phyloP scores from a whole-genome alignment of 2,113 vertebrate species.

The Cavia porcellus region DNA sequence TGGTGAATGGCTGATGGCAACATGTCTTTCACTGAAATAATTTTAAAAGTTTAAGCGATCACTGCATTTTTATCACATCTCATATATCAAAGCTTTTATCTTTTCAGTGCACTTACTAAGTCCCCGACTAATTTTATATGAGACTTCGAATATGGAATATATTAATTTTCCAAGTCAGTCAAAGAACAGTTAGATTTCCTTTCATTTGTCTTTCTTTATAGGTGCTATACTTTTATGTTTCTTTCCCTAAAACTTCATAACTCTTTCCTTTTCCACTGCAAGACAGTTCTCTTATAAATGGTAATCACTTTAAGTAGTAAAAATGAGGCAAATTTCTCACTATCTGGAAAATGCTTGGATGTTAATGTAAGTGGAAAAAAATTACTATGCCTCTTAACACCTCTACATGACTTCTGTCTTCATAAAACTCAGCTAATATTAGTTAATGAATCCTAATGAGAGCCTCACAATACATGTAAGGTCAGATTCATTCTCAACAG shows the following conservation, averaged over 20 bases:
- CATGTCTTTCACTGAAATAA: background rate
- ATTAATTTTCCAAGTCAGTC: background rate
- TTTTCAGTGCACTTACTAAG: background rate
- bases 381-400: constrained; percentile 20
- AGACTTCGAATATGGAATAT: background rate
- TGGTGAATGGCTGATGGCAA: background rate
- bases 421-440: constrained; percentile 63
- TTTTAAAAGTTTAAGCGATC: background rate
- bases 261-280: background rate
- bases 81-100: background rate
- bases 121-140: background rate
- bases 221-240: background rate
- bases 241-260: background rate
- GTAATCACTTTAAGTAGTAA: background rate
- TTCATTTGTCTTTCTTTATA: background rate
- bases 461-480: background rate
- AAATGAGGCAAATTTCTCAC: constrained; percentile 26
- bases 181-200: background rate
- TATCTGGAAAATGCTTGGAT: constrained; percentile 35
- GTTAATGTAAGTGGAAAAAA: constrained; percentile 53
- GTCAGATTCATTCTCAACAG: background rate
- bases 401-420: constrained; percentile 33
- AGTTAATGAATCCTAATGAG: constrained; percentile 66
- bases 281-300: background rate
- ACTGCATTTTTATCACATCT: background rate